phyloP scores from a whole-genome alignment of 1,140 invertebrate species.

The Hylyphantes graminicola region DNA sequence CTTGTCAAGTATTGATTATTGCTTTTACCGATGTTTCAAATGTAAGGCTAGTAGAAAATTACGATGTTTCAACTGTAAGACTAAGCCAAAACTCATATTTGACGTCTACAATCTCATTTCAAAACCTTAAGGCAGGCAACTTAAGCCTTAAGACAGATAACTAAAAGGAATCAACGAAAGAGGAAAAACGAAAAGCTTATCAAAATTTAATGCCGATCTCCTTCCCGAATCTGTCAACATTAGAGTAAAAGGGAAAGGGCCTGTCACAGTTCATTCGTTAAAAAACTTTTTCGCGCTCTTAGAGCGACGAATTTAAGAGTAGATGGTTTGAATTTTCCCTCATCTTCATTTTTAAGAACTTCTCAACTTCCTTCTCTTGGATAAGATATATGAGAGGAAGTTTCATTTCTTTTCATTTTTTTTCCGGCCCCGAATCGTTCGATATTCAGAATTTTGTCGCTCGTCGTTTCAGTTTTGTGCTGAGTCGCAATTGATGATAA shows the following conservation, averaged over 20 bases:
- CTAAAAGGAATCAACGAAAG: background rate
- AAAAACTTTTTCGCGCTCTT: background rate
- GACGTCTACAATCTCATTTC: no score
- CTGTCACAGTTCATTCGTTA: background rate
- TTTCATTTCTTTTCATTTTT: background rate
- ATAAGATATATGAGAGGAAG: background rate
- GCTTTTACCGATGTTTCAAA: no score
- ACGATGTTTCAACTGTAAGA: no score
- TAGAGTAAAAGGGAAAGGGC: background rate
- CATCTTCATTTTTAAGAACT: slow-evolving; percentile 2
- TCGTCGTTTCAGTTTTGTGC: no score
- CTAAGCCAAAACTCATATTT: no score
- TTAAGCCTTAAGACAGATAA: background rate
- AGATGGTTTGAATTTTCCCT: background rate
- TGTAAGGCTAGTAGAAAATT: no score
- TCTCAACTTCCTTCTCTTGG: background rate
- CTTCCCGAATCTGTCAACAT: background rate
- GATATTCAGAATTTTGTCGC: no score
- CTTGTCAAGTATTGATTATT: no score
- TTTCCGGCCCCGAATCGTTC: no score
- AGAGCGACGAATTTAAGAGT: background rate
- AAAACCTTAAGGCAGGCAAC: no score
- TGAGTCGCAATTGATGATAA: no score
- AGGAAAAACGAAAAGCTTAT: background rate
- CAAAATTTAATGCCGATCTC: background rate